Percentiles rank a stretch among this genome's conserved stretches.
Evolutionary conservation across 2,888 invertebrate genomes (phyloP).

Genomic region (Cantharis flavilabris): DNA sequence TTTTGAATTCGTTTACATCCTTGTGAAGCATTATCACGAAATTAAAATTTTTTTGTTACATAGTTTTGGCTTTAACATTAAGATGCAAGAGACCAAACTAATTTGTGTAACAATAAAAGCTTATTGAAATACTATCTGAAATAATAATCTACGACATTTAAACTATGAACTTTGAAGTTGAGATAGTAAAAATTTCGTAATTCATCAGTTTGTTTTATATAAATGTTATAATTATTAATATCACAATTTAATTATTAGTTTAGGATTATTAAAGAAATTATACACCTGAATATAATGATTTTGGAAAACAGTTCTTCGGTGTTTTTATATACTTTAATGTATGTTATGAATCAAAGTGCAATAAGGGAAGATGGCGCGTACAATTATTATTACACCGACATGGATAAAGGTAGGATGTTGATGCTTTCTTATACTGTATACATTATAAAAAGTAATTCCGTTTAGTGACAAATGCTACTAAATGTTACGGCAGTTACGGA

Average conservation of each 20-base stretch:
- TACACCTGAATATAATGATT: constrained; percentile 36
- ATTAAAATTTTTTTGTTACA: background rate
- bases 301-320: constrained; percentile 43
- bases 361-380: constrained; percentile 46
- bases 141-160: constrained; percentile 19
- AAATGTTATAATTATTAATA: background rate
- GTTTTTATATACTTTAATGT: constrained; percentile 47
- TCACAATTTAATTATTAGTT: background rate
- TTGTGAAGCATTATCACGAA: background rate
- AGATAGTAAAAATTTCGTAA: constrained; percentile 21
- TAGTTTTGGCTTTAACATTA: background rate
- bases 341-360: constrained; percentile 48
- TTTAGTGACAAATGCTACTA: constrained; percentile 53
- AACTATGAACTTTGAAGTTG: constrained; percentile 25
- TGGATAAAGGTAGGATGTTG: constrained; percentile 49
- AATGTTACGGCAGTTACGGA: constrained; percentile 79
- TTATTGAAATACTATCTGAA: background rate
- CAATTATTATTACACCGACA: constrained; percentile 53
- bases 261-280: background rate
- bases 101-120: background rate
- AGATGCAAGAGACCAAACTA: background rate
- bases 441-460: constrained; percentile 14
- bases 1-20: constrained; percentile 16
- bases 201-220: background rate
- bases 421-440: background rate